These are phyloP conservation scores for Drosophila picticornis DNA, from an alignment of 2,888 invertebrate genomes.

Conservation along the genomic window DNA sequence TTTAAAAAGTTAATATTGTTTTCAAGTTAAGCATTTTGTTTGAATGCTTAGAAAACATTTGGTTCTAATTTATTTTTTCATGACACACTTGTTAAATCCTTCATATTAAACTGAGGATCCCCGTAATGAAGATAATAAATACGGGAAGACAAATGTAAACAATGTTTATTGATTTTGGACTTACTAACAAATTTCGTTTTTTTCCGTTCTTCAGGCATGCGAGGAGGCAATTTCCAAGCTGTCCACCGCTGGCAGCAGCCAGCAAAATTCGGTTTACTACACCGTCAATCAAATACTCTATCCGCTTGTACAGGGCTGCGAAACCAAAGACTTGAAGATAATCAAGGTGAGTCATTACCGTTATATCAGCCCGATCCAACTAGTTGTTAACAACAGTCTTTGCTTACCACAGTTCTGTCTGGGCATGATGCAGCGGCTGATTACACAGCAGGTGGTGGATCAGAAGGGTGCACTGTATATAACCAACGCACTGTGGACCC, in stretches of 20 bases:
- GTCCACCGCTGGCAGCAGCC: constrained; percentile 90
- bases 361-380: background rate
- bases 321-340: constrained; percentile 97
- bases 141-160: background rate
- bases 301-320: constrained; percentile 98
- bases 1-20: background rate
- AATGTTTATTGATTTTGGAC: background rate
- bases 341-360: constrained; percentile 89
- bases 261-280: constrained; percentile 93
- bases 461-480: constrained; percentile 97
- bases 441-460: constrained; percentile 95
- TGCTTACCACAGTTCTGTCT: constrained; percentile 90
- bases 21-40: too few species aligned
- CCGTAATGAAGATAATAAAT: background rate
- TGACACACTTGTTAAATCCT: background rate
- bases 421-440: constrained; percentile 96
- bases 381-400: background rate
- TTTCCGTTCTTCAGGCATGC: constrained; percentile 90
- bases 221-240: constrained; percentile 97
- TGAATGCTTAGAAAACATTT: background rate
- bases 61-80: background rate
- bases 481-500: constrained; percentile 95
- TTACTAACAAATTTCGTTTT: constrained; percentile 1
- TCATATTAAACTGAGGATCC: background rate
- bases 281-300: constrained; percentile 97